phyloP scores from a whole-genome alignment of 2,888 invertebrate genomes.

The Cotesia congregata region DNA sequence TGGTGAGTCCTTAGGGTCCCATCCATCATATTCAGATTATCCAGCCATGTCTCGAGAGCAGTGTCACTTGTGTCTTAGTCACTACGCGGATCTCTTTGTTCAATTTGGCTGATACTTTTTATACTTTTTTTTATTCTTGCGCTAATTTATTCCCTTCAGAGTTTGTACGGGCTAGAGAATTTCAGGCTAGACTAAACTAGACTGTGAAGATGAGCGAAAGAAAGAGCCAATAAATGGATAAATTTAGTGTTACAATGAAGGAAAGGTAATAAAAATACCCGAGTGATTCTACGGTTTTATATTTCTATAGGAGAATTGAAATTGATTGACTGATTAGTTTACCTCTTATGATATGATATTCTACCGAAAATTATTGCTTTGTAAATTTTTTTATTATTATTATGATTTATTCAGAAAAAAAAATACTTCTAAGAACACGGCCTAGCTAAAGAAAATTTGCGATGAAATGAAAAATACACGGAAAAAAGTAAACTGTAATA shows the following conservation, averaged over 20 bases:
- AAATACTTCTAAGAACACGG: too few relatives aligned
- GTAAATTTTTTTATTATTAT: not conserved
- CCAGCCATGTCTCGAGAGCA: conserved; percentile 24
- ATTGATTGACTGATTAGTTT: conserved; percentile 53
- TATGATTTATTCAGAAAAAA: too few relatives aligned
- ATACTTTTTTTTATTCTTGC: conserved; percentile 30
- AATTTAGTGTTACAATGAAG: not conserved
- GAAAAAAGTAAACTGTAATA: too few relatives aligned
- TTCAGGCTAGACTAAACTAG: not conserved
- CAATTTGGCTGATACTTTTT: not conserved
- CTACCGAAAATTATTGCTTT: conserved; percentile 28
- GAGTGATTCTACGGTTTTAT: conserved; percentile 25
- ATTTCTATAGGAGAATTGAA: conserved; percentile 47
- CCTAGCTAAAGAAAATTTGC: too few relatives aligned
- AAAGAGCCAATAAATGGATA: not conserved
- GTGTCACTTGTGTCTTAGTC: conserved; percentile 19
- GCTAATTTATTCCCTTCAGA: conserved; percentile 17
- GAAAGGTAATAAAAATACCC: conserved; percentile 1
- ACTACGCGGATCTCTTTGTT: not conserved
- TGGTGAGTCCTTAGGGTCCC: conserved; percentile 17
- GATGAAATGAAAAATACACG: too few relatives aligned
- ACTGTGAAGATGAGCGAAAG: not conserved
- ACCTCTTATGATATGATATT: conserved; percentile 39
- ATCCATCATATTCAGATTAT: conserved; percentile 30
- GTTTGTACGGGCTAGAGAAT: too few relatives aligned